Conservation (phyloP, 2,888 invertebrate genomes). For the Belgica antarctica region DNA sequence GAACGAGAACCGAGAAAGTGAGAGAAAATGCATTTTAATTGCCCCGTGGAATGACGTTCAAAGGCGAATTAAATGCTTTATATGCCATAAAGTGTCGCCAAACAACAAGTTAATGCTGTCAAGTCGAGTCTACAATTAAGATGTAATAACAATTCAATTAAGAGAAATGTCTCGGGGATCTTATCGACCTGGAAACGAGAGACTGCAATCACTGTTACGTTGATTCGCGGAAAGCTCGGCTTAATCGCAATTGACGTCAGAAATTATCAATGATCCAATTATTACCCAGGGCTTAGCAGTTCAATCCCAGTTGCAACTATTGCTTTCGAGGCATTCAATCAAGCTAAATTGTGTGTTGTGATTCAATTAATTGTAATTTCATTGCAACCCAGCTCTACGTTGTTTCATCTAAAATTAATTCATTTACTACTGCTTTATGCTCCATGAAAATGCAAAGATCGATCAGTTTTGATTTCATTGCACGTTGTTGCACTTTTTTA, state of each 20-base stretch:
- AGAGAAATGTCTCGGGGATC: constrained; percentile 36
- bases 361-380: constrained; percentile 33
- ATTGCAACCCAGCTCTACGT: background rate
- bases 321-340: constrained; percentile 28
- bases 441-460: background rate
- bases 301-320: background rate
- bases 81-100: constrained; percentile 44
- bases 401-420: constrained; percentile 3
- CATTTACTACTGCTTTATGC: background rate
- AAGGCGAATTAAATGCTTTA: constrained; percentile 38
- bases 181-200: constrained; percentile 35
- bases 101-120: constrained; percentile 32
- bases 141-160: constrained; percentile 43
- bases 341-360: constrained; percentile 31
- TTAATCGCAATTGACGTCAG: constrained; percentile 41
- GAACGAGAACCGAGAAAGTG: constrained; percentile 1
- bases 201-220: constrained; percentile 31
- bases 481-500: constrained; percentile 13
- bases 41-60: no score
- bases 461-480: background rate
- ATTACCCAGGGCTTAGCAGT: constrained; percentile 3
- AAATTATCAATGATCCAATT: constrained; percentile 28
- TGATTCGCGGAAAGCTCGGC: constrained; percentile 13
- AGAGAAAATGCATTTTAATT: constrained; percentile 30
- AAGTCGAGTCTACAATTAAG: constrained; percentile 39